Evolutionary conservation across 2,113 vertebrate species (phyloP).

Genomic region (Tragulus kanchil): DNA sequence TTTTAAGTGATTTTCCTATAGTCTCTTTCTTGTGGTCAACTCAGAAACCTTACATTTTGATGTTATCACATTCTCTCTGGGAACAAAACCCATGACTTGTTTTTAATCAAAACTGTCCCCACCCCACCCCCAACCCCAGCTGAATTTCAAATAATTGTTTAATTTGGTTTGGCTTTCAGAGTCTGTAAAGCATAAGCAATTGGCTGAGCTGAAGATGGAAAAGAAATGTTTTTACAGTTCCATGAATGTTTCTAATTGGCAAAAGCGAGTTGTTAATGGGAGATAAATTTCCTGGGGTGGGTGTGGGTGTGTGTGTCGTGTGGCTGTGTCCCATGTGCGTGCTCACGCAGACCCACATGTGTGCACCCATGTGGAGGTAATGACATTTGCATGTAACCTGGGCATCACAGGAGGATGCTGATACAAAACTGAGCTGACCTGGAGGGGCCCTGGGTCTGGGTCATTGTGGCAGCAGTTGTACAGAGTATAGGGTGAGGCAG

Average conservation of each 20-base stretch:
- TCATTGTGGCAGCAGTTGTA: neutral
- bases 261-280: conserved; percentile 56
- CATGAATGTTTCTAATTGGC: conserved; percentile 83
- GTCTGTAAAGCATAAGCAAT: conserved; percentile 74
- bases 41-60: conserved; percentile 72
- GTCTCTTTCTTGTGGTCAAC: conserved; percentile 72
- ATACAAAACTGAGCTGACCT: conserved; percentile 45
- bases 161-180: conserved; percentile 71
- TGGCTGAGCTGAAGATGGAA: conserved; percentile 67
- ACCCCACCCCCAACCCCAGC: neutral
- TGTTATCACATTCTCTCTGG: conserved; percentile 74
- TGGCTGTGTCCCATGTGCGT: neutral
- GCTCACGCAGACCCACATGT: neutral
- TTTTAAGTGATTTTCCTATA: conserved; percentile 30
- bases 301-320: neutral
- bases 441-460: neutral
- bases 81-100: conserved; percentile 78
- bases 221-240: conserved; percentile 64
- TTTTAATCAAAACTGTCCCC: conserved; percentile 80
- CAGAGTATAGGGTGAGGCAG: conserved; percentile 78
- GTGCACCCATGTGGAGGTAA: neutral
- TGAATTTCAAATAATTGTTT: conserved; percentile 75
- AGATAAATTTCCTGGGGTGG: conserved; percentile 37
- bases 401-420: neutral
- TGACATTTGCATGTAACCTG: neutral